These are phyloP conservation scores for Drosophila siamana DNA, from an alignment of 2,888 invertebrate genomes.

Conservation along the genomic window DNA sequence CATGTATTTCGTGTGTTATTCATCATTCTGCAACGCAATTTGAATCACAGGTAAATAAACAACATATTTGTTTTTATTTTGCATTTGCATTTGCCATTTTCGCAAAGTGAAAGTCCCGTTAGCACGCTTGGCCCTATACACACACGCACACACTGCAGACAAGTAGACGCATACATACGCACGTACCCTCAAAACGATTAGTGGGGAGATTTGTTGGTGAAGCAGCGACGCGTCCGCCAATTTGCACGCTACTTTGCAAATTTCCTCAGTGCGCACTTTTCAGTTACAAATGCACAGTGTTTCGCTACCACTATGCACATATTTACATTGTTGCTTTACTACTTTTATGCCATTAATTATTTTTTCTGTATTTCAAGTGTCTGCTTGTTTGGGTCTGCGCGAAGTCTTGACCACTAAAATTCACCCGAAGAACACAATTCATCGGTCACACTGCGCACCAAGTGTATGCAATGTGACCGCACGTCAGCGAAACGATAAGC, in stretches of 20 bases:
- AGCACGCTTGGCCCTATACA: slow-evolving; percentile 37
- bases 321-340: slow-evolving; percentile 28
- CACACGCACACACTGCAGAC: not conserved
- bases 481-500: no score
- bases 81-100: slow-evolving; percentile 10
- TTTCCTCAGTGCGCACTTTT: slow-evolving; percentile 25
- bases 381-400: slow-evolving; percentile 40
- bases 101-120: slow-evolving; percentile 59
- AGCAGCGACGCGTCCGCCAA: slow-evolving; percentile 32
- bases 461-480: slow-evolving; percentile 32
- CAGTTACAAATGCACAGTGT: slow-evolving; percentile 26
- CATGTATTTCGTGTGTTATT: slow-evolving; percentile 38
- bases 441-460: slow-evolving; percentile 40
- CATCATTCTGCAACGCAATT: slow-evolving; percentile 49
- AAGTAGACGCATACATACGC: slow-evolving; percentile 2
- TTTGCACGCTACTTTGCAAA: slow-evolving; percentile 28
- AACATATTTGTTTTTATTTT: slow-evolving; percentile 5
- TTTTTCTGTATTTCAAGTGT: slow-evolving; percentile 4
- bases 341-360: slow-evolving; percentile 14
- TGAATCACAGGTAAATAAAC: slow-evolving; percentile 32
- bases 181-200: slow-evolving; percentile 29
- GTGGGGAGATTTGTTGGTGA: slow-evolving; percentile 21
- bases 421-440: slow-evolving; percentile 43
- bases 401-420: slow-evolving; percentile 51
- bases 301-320: slow-evolving; percentile 38